These are phyloP conservation scores for Belgica antarctica DNA, from an alignment of 2,888 invertebrate genomes.

Conservation along the genomic window DNA sequence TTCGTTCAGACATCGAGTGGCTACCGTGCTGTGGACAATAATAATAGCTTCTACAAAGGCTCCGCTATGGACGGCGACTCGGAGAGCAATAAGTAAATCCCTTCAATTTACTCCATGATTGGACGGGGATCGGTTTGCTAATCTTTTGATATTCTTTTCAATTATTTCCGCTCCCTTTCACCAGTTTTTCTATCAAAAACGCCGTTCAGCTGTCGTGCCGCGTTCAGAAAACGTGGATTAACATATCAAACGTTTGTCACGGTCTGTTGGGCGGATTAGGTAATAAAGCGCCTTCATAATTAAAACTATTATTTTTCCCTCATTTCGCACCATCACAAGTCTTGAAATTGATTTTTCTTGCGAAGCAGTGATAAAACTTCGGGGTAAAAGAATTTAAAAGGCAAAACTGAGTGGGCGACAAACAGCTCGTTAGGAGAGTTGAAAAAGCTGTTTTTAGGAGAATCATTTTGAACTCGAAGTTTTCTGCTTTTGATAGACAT, in stretches of 20 bases:
- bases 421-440: too few relatives aligned
- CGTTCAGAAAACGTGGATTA: slow-evolving; percentile 59
- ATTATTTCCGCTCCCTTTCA: neutral
- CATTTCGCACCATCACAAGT: too few relatives aligned
- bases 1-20: slow-evolving; percentile 56
- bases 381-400: too few relatives aligned
- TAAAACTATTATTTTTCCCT: neutral
- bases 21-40: slow-evolving; percentile 54
- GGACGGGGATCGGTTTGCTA: neutral
- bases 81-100: slow-evolving; percentile 47
- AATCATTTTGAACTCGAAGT: too few relatives aligned
- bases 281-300: slow-evolving; percentile 5
- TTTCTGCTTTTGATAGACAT: too few relatives aligned
- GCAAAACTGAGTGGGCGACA: too few relatives aligned
- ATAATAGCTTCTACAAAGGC: slow-evolving; percentile 53
- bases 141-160: slow-evolving; percentile 8
- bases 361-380: too few relatives aligned
- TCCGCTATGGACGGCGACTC: slow-evolving; percentile 50
- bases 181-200: slow-evolving; percentile 48
- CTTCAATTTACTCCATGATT: neutral
- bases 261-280: slow-evolving; percentile 59
- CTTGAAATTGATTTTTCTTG: too few relatives aligned
- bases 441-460: too few relatives aligned
- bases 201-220: slow-evolving; percentile 54
- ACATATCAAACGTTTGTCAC: slow-evolving; percentile 59